phyloP scores from a whole-genome alignment of 2,888 invertebrate genomes.

The Keiferia lycopersicella region DNA sequence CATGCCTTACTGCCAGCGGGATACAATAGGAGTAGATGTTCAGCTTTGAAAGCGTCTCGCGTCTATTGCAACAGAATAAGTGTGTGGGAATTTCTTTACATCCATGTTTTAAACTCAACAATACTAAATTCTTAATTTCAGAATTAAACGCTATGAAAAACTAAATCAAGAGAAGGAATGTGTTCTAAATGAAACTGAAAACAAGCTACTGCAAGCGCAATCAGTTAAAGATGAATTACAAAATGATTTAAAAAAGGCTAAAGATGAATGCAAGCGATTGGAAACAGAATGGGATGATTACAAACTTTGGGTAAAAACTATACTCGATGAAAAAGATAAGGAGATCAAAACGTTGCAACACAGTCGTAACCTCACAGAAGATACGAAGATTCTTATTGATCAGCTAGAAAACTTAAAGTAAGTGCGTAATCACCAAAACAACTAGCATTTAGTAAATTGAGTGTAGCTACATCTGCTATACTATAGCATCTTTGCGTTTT shows the following conservation, averaged over 20 bases:
- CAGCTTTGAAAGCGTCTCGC: too few species aligned
- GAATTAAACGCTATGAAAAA: conserved; percentile 39
- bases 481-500: not conserved
- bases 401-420: conserved; percentile 63
- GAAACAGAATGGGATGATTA: conserved; percentile 74
- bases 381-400: conserved; percentile 60
- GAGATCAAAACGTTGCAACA: conserved; percentile 62
- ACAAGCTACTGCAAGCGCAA: conserved; percentile 65
- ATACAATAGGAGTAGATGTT: too few species aligned
- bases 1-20: too few species aligned
- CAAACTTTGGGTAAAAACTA: conserved; percentile 69
- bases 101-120: too few species aligned
- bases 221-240: conserved; percentile 55
- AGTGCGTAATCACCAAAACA: conserved; percentile 33
- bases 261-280: conserved; percentile 57
- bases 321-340: conserved; percentile 64
- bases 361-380: conserved; percentile 55
- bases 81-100: too few species aligned
- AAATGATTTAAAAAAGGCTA: conserved; percentile 53
- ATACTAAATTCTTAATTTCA: too few species aligned
- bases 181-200: conserved; percentile 56
- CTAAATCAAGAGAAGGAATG: conserved; percentile 46
- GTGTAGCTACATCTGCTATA: too few species aligned
- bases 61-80: too few species aligned
- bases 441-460: too few species aligned